Evolutionary conservation across 2,113 vertebrate genomes (phyloP), one percentile per base, ranked within the genome.

Genomic region (Erinaceus europaeus): DNA sequence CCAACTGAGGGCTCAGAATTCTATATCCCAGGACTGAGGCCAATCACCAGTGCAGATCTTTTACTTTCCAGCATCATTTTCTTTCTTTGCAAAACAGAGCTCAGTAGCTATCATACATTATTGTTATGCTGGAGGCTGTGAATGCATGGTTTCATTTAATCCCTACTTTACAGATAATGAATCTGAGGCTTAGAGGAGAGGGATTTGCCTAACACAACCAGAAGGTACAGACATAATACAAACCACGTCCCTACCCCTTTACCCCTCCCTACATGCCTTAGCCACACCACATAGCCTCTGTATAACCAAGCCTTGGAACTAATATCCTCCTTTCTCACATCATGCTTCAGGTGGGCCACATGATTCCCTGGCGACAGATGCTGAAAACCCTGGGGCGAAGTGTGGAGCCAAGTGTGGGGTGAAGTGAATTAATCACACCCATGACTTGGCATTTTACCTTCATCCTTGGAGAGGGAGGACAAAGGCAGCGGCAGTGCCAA

Each of bases 351-450:
- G 65, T 2, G 42, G 29, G 23, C 71, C 59, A 74, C 17, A 73
- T 68, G 34, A 69, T 88, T 81, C 73, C 73, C 55, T 84, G 13
- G 34, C 32, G 32, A 78, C 0, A 57, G 12, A 90, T 2, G 69
- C 81, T 12, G 29, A 61, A 88, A 92, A 79, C 62, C 55, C 92
- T 20, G 59, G 75, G 80, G 61, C 0, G 2, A 84, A n/a, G n/a
- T n/a, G n/a, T n/a, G n/a, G n/a, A n/a, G n/a, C n/a, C n/a, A n/a
- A 79, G 76, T 25, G 3, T 86, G 81, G 78, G 89, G 83, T 17
- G 44, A 50, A 50, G 52, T 89, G 93, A 50, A 76, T 74, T 79
- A 89, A 50, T 76, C 86, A 88, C 48, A 36, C 48, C 46, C 40
- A 65, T 6, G 64, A 73, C 52, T 0, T 90, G 90, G 86, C 69